Base-by-base conservation (phyloP, 2,888 invertebrate genomes). In the Thereva nobilitata region DNA sequence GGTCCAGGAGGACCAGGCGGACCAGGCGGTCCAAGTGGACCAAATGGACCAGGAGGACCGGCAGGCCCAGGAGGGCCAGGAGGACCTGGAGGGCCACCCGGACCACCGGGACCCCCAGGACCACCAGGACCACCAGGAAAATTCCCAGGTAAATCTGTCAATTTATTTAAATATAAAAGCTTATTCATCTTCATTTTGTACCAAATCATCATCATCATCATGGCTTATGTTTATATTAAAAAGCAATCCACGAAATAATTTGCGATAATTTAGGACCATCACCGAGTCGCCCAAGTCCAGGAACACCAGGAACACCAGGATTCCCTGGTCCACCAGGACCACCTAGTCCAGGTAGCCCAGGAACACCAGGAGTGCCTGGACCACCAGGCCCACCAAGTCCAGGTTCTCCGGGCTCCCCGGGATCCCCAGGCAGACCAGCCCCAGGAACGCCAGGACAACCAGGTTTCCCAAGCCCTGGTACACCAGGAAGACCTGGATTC, bases 31-130 rank as follows among this genome's bases (percentile, higher is more conserved):
- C 70, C 70, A 1, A 41, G 0, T 0, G 84, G 75, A 67, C 74
- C 74, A 55, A 57, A 5, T 76, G 85, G 68, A 80, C 83, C 38
- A 78, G 79, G 80, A 80, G 84, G 50, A 81, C 83, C 7, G 81
- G 81, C 50, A n/a, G 67, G 63, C 8, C 61, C 67, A 41, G 65
- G 56, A 9, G 67, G 67, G 55, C 82, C 82, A 8, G 75, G 73
- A 44, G 71, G 71, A 42, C 82, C 83, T 23, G 72, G 53, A 40
- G 80, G 79, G 38, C 82, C 82, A 3, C 67, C 9, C 8, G 72
- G 72, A 4, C 71, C 71, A 34, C 64, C 55, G 0, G 72, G 72
- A 10, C 72, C 72, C 50, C 53, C 63, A 12, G 70, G 69, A 34
- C 72, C 55, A 40, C 67, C 66, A 8, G 72, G 73, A 12, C 66